Evolutionary conservation across 2,888 invertebrate genomes (phyloP), one percentile per base, ranked within the genome.

Genomic region (Exephanes ischioxanthus): DNA sequence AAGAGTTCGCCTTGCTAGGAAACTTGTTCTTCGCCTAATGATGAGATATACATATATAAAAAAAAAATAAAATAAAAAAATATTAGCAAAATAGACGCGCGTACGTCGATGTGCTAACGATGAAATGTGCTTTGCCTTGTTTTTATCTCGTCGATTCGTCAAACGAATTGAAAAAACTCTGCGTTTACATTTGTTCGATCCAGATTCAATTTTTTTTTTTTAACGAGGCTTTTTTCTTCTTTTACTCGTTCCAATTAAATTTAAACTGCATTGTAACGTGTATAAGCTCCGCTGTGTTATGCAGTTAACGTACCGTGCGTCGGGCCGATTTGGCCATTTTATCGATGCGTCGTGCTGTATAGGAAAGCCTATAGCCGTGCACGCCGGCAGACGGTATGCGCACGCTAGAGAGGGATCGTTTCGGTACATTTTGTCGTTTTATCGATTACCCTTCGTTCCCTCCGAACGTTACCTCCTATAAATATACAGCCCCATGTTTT

Each of bases 371-470:
- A 58, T 53, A 16, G 51, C 48, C 48, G 51, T 41, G 45, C 41
- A 14, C 14, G 30, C 26, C n/a, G 61, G n/a, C 26, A 30, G 26
- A 33, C 63, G 41, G 58, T n/a, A n/a, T 11, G 58, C 30, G 26
- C 61, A 33, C 66, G 55, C 58, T 48, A 83, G 80, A 41, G 11
- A 53, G 66, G 67, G 55, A 37, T 53, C 53, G 83, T 78, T 76
- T 83, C 61, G 58, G 76, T 51, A 80, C 80, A 87, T 82, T 86
- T 88, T 73, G 81, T 81, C 79, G 61, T 71, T 80, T 45, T 63
- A 84, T 84, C 66, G 84, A 84, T 84, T 80, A 73, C 22, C 33
- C 66, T 55, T 67, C 71, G 70, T 76, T 76, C 19, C 63, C 48
- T 45, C 37, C 51, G 37, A 68, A 14, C 41, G 61, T 37, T 11